Conservation (phyloP, 2,113 vertebrate genomes). For the Sphyrna mokarran region DNA sequence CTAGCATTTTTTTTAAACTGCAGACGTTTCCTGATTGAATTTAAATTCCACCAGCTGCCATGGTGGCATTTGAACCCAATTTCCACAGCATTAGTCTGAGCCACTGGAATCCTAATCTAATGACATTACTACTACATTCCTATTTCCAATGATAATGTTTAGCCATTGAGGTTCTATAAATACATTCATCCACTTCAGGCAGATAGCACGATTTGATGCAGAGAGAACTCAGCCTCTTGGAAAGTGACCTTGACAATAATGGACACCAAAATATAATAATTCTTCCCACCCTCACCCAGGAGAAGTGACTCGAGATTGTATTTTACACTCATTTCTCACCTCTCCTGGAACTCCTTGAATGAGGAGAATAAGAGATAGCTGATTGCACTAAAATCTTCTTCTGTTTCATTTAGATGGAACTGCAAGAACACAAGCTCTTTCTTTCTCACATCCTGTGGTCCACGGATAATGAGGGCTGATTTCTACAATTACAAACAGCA, state of each 20-base stretch:
- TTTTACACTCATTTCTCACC: constrained; percentile 37
- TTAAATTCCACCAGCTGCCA: too few species aligned
- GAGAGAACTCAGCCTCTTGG: background rate
- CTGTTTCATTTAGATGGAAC: constrained; percentile 80
- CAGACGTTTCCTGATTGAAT: too few species aligned
- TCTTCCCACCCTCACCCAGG: background rate
- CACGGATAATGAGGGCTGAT: constrained; percentile 75
- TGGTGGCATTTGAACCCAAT: too few species aligned
- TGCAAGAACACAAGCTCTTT: constrained; percentile 89
- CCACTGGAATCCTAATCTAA: too few species aligned
- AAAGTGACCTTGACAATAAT: background rate
- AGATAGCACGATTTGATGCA: background rate
- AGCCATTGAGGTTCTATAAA: background rate
- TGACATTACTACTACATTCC: too few species aligned
- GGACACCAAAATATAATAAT: background rate
- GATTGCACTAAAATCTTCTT: constrained; percentile 93
- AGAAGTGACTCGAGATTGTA: background rate
- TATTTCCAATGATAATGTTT: background rate
- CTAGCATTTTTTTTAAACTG: too few species aligned
- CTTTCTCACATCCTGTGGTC: constrained; percentile 79
- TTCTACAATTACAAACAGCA: constrained; percentile 55
- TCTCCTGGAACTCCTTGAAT: constrained; percentile 66
- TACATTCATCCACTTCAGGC: background rate
- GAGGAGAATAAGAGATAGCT: constrained; percentile 90
- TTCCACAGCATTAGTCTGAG: too few species aligned